A percentile compares a stretch with the other conserved stretches of the same genome.
Conservation (phyloP, 2,113 vertebrate genomes). For the Chunga burmeisteri region DNA sequence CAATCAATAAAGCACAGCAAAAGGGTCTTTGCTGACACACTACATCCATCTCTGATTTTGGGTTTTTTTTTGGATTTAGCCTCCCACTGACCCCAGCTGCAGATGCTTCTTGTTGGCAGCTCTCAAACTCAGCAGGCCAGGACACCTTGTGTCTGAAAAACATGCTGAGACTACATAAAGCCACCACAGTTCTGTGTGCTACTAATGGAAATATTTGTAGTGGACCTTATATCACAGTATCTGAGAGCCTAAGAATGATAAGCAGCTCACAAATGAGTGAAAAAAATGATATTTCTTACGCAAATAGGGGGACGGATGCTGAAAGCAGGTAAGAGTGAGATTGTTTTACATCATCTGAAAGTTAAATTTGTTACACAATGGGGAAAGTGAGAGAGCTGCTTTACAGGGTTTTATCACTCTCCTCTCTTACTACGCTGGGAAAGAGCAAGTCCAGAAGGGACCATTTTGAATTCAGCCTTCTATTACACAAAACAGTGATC, state of each 20-base stretch:
- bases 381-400: neutral
- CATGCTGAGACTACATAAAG: neutral
- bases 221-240: neutral
- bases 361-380: neutral
- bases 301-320: neutral
- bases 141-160: neutral
- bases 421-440: neutral
- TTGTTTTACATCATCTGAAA: neutral
- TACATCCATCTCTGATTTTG: neutral
- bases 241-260: neutral
- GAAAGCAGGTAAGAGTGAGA: neutral
- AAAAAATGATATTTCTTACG: neutral
- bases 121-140: neutral
- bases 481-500: neutral
- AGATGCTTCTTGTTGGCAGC: neutral
- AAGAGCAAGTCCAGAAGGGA: neutral
- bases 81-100: neutral
- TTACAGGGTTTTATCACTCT: neutral
- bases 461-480: neutral
- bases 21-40: conserved; percentile 26
- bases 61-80: neutral
- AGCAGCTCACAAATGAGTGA: neutral
- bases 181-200: neutral
- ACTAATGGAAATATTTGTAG: neutral
- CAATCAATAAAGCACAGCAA: neutral